Base-by-base conservation (phyloP, 2,113 vertebrate species). In the Melanerpes formicivorus region DNA sequence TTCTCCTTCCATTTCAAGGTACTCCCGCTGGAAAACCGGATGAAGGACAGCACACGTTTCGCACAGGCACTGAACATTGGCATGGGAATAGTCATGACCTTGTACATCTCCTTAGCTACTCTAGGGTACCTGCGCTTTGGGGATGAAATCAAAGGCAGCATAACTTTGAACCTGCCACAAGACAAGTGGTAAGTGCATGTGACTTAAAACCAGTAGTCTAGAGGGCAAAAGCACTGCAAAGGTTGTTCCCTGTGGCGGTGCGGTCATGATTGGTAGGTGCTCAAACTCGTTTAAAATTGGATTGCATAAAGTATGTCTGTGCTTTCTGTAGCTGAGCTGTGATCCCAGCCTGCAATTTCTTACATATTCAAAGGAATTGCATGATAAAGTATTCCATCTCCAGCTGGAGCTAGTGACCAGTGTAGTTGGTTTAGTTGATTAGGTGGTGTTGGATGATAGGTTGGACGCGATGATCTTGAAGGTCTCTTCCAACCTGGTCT, bases 81-180 rank as follows among this genome's bases (percentile, higher is more conserved):
- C 71, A 99, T 98, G 98, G 97, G 96, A 13, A 95, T 98, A 48
- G 98, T 99, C 67, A 98, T 98, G 58, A 54, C 96, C 59, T 90
- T 99, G 64, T 99, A 99, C 15, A 91, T 99, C 73, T 96, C 98
- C 0, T 84, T 99, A 71, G 98, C 98, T 48, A 98, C 98, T 9
- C 91, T 99, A 5, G 98, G 98, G 1, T 99, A 99, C 82, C 97
- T 99, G 90, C 97, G 98, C 76, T 99, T 99, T 82, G 98, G 96
- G 29, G 98, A 98, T 46, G 93, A 97, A 66, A 98, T 99, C 93
- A 98, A 98, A 97, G 98, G 98, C 93, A 99, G 98, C 97, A 98
- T 99, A 92, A 99, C 98, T 18, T 97, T 99, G 90, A 99, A 99
- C 95, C 97, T 99, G 76, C 98, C 98, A 19, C 98, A 98, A 50